Conservation (phyloP, 2,113 vertebrate species). For the Scolopax mira region DNA sequence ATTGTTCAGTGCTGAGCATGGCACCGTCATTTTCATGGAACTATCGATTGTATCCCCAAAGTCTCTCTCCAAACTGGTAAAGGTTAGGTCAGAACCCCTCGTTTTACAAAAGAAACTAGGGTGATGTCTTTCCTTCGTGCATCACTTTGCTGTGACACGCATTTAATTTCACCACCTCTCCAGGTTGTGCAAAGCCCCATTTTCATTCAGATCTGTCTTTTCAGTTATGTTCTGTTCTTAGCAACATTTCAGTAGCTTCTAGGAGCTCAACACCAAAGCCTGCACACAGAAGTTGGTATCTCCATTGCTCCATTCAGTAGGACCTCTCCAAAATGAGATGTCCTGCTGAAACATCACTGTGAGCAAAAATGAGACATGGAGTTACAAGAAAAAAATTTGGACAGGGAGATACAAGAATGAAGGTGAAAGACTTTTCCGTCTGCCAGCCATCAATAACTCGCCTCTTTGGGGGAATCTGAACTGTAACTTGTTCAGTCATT, state of each 20-base stretch:
- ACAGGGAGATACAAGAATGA: background rate
- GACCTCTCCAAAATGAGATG: background rate
- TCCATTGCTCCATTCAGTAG: background rate
- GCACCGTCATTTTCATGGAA: background rate
- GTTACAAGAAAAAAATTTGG: background rate
- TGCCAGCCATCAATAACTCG: background rate
- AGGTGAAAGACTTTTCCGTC: background rate
- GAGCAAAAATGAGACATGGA: background rate
- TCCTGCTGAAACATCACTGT: background rate
- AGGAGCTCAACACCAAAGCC: background rate
- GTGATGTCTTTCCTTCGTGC: background rate
- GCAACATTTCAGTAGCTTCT: background rate
- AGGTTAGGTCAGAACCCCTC: background rate
- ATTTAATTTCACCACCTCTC: background rate
- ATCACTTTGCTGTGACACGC: background rate
- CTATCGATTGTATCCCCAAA: background rate
- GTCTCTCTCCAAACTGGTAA: background rate
- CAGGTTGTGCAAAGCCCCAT: background rate
- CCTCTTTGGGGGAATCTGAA: background rate
- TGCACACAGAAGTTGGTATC: background rate
- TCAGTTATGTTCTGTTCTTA: background rate
- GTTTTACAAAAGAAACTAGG: slow-evolving; percentile 1
- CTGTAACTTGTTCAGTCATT: background rate
- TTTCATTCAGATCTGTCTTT: background rate
- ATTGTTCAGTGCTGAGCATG: background rate